Base-by-base conservation (phyloP, 1,140 invertebrate species). In the Dendrolimus punctatus region DNA sequence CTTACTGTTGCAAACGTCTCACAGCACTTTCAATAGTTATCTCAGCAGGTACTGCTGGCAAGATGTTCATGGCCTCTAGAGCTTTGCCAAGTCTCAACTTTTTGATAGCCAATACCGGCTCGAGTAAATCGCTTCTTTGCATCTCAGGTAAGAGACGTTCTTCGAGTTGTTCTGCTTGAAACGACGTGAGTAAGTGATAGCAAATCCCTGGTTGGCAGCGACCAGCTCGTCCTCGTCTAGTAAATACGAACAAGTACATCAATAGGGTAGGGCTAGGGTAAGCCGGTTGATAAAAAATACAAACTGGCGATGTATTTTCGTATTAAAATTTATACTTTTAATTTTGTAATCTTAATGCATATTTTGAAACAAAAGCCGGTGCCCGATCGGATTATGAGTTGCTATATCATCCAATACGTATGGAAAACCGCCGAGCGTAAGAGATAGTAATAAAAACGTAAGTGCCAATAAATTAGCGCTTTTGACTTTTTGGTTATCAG, bases 121-220 rank as follows among this genome's bases (percentile, higher is more conserved):
- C 90, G 43, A 93, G 89, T 2, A 94, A 73, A 4, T 92, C 88
- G 50, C 87, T 88, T 40, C 90, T 80, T 46, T 90, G 76, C 44
- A 94, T 85, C 64, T 93, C 91, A 0, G 93, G 92, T 10, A 87
- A 40, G 1, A 91, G 88, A 64, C 88, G 90, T 6, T 84, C 61
- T 0, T 66, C 42, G 7, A 94, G 85, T 6, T 64, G 55, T 4
- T 73, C 54, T 0, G 89, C 65, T 23, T 88, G 80, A 10, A 77
- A 62, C 61, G 79, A 73, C 5, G 90, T 89, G 58, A 94, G 91
- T 6, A 97, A 76, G 76, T 96, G 95, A 71, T 92, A 96, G 71
- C 93, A 92, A 76, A 94, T 91, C 5, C 95, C 95, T 4, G 92
- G 87, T 63, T 91, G 86, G 40, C 94, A 92, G 5, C 93, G 88